Conservation (phyloP, 2,888 invertebrate genomes). For the Lasioglossum leucozonium region DNA sequence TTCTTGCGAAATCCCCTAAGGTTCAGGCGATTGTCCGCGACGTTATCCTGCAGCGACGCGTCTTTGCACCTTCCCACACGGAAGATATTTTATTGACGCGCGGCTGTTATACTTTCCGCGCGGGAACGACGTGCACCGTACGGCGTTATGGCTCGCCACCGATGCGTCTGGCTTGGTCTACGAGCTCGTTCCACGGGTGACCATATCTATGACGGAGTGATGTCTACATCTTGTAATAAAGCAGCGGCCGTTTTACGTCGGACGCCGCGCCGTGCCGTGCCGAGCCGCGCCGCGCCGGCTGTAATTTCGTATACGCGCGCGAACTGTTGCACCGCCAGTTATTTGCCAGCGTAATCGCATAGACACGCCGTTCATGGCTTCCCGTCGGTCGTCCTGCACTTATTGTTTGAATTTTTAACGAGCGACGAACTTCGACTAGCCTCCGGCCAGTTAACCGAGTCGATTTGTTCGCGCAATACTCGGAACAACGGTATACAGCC, state of each 20-base stretch:
- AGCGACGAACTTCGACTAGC: not conserved
- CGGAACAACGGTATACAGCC: not conserved
- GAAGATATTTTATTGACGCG: conserved; percentile 71
- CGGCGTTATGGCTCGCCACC: conserved; percentile 47
- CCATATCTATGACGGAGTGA: conserved; percentile 21
- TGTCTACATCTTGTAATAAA: conserved; percentile 44
- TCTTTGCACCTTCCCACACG: conserved; percentile 77
- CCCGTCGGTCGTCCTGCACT: not conserved
- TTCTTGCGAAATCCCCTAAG: not conserved
- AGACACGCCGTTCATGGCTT: not conserved
- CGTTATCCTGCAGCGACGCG: conserved; percentile 71
- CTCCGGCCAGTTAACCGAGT: not conserved
- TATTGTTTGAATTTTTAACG: conserved; percentile 9
- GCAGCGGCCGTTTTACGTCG: not conserved
- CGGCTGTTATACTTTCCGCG: conserved; percentile 68
- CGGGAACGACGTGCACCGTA: conserved; percentile 52
- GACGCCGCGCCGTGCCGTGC: not conserved
- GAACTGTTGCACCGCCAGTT: conserved; percentile 11
- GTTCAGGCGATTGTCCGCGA: not conserved
- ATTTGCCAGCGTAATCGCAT: not conserved
- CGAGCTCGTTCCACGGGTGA: conserved; percentile 19
- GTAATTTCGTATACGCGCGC: conserved; percentile 31
- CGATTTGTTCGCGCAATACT: not conserved
- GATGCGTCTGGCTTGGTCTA: conserved; percentile 9
- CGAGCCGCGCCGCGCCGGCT: not conserved